Conservation (phyloP, 2,797 vertebrate genomes). For the Myotis pilosus region DNA sequence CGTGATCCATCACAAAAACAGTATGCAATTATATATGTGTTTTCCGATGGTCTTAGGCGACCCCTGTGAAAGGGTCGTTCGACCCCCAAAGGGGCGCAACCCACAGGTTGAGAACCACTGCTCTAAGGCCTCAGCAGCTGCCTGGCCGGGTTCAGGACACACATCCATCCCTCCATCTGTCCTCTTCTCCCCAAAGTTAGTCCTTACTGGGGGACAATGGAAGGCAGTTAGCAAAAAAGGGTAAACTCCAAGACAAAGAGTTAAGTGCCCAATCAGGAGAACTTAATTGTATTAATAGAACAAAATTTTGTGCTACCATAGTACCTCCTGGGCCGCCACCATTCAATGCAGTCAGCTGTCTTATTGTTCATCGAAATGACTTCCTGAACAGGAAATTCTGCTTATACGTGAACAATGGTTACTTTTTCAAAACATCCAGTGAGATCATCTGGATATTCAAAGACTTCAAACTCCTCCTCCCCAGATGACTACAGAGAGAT, state of each 20-base stretch:
- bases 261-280: not conserved
- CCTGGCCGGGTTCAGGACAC: not conserved
- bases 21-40: no score
- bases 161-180: not conserved
- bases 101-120: no score
- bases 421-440: conserved; percentile 25
- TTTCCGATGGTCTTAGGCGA: no score
- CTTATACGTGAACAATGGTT: conserved; percentile 29
- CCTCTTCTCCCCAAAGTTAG: not conserved
- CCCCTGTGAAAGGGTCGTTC: no score
- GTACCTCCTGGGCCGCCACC: not conserved
- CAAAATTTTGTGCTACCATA: not conserved
- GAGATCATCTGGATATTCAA: conserved; percentile 53
- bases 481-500: not conserved
- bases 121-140: not conserved
- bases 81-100: no score
- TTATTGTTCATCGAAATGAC: not conserved
- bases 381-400: conserved; percentile 55
- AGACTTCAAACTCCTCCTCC: not conserved
- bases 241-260: not conserved
- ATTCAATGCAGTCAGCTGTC: not conserved
- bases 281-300: not conserved
- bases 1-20: no score
- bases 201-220: not conserved
- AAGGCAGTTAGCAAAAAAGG: no score